phyloP scores from a whole-genome alignment of 2,113 vertebrate species.

The Phycodurus eques region DNA sequence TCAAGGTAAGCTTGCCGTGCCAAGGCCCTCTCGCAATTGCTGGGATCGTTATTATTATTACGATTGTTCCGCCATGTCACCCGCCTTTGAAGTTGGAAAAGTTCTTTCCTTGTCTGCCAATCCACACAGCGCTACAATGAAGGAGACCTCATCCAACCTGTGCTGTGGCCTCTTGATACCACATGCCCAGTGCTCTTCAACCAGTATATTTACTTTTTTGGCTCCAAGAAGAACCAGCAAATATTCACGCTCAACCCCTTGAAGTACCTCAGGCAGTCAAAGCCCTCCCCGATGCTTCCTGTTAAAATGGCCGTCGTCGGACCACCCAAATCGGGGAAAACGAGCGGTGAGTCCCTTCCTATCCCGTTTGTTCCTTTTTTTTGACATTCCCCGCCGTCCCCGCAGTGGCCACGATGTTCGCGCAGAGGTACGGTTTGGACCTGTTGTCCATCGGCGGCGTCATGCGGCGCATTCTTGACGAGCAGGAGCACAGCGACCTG shows the following conservation, averaged over 20 bases:
- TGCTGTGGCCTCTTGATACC: slow-evolving; percentile 62
- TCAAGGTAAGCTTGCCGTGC: slow-evolving; percentile 75
- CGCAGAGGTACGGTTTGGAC: slow-evolving; percentile 76
- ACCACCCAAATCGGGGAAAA: slow-evolving; percentile 93
- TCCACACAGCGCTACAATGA: slow-evolving; percentile 74
- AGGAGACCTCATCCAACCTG: slow-evolving; percentile 81
- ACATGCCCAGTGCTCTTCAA: slow-evolving; percentile 82
- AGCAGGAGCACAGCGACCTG: slow-evolving; percentile 73
- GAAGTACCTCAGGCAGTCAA: slow-evolving; percentile 85
- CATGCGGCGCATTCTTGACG: slow-evolving; percentile 73
- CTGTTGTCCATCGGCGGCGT: slow-evolving; percentile 80
- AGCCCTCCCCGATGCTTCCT: slow-evolving; percentile 76
- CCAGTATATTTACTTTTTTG: slow-evolving; percentile 90
- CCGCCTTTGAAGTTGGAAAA: no score
- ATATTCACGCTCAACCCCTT: slow-evolving; percentile 88
- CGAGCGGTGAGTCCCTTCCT: slow-evolving; percentile 74
- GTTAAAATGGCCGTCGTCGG: slow-evolving; percentile 84
- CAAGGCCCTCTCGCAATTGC: no score
- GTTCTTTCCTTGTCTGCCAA: not conserved
- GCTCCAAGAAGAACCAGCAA: slow-evolving; percentile 81
- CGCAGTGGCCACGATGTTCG: slow-evolving; percentile 86
- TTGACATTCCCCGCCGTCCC: not conserved
- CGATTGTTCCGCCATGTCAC: no score
- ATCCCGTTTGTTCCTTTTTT: not conserved
- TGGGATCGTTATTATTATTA: no score